These are phyloP conservation scores for Melanostoma scalare DNA, from an alignment of 2,888 invertebrate species.

Conservation along the genomic window DNA sequence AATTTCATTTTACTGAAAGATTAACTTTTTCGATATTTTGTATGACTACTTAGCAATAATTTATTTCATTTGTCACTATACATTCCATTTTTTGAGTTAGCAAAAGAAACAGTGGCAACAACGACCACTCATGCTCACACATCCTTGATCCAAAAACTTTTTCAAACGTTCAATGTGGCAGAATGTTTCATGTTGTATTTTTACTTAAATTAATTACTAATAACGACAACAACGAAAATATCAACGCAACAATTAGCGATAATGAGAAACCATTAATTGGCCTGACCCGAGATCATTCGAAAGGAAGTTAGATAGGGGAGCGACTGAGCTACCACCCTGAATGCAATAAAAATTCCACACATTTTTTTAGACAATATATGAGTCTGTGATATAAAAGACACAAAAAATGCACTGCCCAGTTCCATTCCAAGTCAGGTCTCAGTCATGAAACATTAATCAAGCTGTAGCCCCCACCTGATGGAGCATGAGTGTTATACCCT, in stretches of 20 bases:
- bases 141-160: slow-evolving; percentile 64
- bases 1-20: slow-evolving; percentile 7
- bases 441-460: slow-evolving; percentile 59
- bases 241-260: slow-evolving; percentile 49
- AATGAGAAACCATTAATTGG: slow-evolving; percentile 56
- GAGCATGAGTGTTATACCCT: slow-evolving; percentile 47
- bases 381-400: slow-evolving; percentile 2
- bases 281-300: slow-evolving; percentile 50
- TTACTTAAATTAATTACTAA: slow-evolving; percentile 38
- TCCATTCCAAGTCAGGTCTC: slow-evolving; percentile 5
- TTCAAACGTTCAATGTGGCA: slow-evolving; percentile 30
- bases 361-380: slow-evolving; percentile 27
- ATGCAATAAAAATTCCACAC: slow-evolving; percentile 60
- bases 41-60: not conserved
- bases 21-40: slow-evolving; percentile 11
- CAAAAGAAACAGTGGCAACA: not conserved
- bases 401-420: slow-evolving; percentile 1
- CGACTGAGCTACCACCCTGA: slow-evolving; percentile 26
- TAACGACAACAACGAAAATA: slow-evolving; percentile 2
- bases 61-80: not conserved
- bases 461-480: slow-evolving; percentile 9
- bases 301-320: slow-evolving; percentile 40
- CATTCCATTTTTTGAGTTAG: not conserved
- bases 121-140: slow-evolving; percentile 22
- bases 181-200: slow-evolving; percentile 27